A percentile compares a stretch with the other conserved stretches of the same genome.
phyloP scores from a whole-genome alignment of 2,113 vertebrate genomes.

The Tichodroma muraria region DNA sequence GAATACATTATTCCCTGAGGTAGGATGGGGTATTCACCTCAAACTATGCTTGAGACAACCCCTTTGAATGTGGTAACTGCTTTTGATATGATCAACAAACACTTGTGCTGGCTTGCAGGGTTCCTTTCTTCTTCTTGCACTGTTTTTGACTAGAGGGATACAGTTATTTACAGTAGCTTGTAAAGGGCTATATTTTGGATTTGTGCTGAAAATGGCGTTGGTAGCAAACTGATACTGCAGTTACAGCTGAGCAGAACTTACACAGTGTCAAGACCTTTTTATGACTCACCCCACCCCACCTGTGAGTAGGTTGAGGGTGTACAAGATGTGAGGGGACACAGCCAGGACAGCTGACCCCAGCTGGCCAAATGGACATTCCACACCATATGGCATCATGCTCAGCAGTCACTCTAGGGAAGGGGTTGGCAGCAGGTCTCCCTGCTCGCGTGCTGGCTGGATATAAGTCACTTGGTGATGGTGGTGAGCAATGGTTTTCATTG shows the following conservation, averaged over 20 bases:
- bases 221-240: accelerated
- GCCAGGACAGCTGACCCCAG: background rate
- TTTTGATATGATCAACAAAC: background rate
- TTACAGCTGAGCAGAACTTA: background rate
- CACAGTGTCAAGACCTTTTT: background rate
- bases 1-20: background rate
- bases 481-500: background rate
- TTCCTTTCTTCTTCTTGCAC: background rate
- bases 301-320: accelerated
- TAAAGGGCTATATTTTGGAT: background rate
- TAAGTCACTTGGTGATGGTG: background rate
- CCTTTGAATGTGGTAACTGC: background rate
- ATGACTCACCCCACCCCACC: background rate
- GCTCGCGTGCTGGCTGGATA: accelerated
- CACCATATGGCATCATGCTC: accelerated
- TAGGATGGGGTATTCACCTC: background rate
- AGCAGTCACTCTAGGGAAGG: background rate
- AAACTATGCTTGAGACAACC: background rate
- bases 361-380: background rate
- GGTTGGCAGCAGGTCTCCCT: accelerated
- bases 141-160: background rate
- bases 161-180: background rate
- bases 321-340: background rate
- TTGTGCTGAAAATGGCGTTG: background rate
- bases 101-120: background rate